Evolutionary conservation across 2,113 vertebrate genomes (phyloP), one percentile per base, ranked within the genome.

Genomic region (Oryctolagus cuniculus): DNA sequence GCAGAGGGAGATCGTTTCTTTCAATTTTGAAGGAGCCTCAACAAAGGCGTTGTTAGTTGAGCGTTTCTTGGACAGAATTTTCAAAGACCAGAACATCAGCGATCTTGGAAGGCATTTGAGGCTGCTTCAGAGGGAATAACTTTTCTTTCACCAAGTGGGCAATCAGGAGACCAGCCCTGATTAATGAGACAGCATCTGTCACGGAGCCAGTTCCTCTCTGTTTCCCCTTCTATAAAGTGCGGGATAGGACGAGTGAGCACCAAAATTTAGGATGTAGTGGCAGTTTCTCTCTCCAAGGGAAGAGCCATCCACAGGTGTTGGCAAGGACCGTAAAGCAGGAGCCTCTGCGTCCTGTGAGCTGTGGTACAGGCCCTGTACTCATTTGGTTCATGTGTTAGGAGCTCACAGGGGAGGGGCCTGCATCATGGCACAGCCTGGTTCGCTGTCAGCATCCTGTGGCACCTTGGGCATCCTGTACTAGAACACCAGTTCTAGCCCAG

Each of bases 1-100:
- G 90, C 84, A 96, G 97, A 93, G 92, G 96, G 90, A 34, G 82
- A 79, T 24, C 64, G 36, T 63, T 73, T 61, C 74, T 90, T 49
- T 86, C 9, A 86, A 49, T 93, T 90, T 92, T 89, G 58, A 44
- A 16, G 2, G 51, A 10, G 11, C 31, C 66, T 83, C 86, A 92
- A 87, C 79, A 69, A 66, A 91, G 31, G 36, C 61, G 70, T 64
- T 80, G 70, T 64, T 74, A 27, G 25, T 34, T 63, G 58, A 84
- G 21, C 44, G 49, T 87, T 84, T 29, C 36, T 61, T 34, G 15
- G 55, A 55, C 22, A 44, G 38, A 74, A 75, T 87, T 94, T 96
- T 77, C 36, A 67, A 61, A 79, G 49, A 93, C 10, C 27, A 89
- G 69, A 91, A 94, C 87, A 58, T 74, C 24, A 34, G 31, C 90